phyloP scores from a whole-genome alignment of 2,113 vertebrate genomes.

The Rhinopomastus cyanomelas region DNA sequence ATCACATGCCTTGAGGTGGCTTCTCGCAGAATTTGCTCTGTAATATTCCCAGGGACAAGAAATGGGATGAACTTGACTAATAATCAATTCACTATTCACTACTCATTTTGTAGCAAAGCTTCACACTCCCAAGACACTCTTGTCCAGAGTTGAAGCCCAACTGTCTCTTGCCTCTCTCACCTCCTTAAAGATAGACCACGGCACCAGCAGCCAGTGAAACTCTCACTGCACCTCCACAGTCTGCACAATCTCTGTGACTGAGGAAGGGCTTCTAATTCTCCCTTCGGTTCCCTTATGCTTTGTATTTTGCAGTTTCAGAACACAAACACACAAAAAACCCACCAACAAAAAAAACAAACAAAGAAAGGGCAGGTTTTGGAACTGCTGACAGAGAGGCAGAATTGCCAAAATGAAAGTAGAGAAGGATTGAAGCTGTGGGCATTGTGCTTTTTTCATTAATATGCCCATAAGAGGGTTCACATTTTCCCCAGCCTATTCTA shows the following conservation, averaged over 20 bases:
- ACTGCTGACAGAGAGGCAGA: neutral
- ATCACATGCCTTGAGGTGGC: neutral
- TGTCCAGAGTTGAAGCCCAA: neutral
- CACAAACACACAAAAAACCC: neutral
- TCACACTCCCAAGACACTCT: neutral
- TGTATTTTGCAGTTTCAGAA: neutral
- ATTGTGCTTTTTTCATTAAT: neutral
- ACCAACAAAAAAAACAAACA: too few relatives aligned
- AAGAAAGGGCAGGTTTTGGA: neutral
- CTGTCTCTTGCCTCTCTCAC: neutral
- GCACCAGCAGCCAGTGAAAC: neutral
- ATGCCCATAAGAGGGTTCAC: neutral
- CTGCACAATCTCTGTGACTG: neutral
- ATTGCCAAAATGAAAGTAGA: neutral
- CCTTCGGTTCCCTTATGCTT: neutral
- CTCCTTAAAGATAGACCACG: neutral
- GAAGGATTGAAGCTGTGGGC: neutral
- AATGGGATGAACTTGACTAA: neutral
- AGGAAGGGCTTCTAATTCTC: neutral
- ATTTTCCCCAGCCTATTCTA: neutral
- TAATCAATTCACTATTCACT: neutral
- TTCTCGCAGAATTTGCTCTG: neutral
- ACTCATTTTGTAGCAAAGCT: neutral
- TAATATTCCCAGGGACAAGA: neutral
- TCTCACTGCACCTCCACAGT: neutral